Base-by-base conservation (phyloP, 2,113 vertebrate species). In the Amblyornis subalaris region DNA sequence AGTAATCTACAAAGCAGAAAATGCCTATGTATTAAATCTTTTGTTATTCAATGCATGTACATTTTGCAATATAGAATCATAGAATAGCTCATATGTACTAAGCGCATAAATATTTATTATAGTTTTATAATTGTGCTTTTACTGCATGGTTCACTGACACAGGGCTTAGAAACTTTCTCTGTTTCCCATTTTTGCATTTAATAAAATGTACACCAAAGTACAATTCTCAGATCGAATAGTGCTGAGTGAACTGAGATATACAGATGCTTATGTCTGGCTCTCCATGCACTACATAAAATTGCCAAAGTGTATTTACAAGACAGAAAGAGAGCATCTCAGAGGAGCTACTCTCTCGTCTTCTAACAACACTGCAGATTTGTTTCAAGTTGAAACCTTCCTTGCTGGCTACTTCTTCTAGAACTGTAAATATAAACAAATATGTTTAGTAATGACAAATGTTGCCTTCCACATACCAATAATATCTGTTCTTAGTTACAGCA, bases 401-500 rank as follows among this genome's bases (percentile, higher is more conserved):
- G 10, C 93, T 97, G 90, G 72, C 93, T 97, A 75, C 60, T 96
- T 97, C 85, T 93, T 88, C 84, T 96, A 95, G 94, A 96, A 97
- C 85, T 96, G 91, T 94, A 97, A 97, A 97, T 96, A 98, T 89
- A 96, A 97, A 82, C 91, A 95, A 97, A 96, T 83, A 88, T 95
- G 95, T 96, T 97, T 95, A 96, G 83, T 73, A 92, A 92, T 94
- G 96, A 97, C 91, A 97, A 95, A 97, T 95, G 81, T 84, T 86
- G 67, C 87, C 80, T 97, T 98, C 97, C 90, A 96, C 96, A 97
- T 96, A 97, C 94, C 93, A 98, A 73, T 98, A 90, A 93, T 96
- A 95, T 95, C 89, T 97, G 91, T 84, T 95, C 76, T 96, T 95
- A 97, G 96, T 97, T 97, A 97, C 77, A 97, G 95, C 83, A 96